Conservation (phyloP, 2,888 invertebrate species). For the Tetropium fuscum region DNA sequence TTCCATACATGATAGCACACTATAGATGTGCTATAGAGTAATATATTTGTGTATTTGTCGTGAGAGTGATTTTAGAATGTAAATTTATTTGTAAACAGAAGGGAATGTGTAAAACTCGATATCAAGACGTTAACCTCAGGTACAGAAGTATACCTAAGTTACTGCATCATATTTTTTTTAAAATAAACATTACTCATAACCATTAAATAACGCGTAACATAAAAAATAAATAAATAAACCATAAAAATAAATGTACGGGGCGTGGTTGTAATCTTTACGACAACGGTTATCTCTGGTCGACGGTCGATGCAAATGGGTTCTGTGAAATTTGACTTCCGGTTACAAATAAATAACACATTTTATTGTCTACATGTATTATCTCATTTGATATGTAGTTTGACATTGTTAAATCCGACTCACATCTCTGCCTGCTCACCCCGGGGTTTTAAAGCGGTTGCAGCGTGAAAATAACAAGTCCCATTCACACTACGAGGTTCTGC, state of each 20-base stretch:
- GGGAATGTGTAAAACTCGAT: not conserved
- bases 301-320: not conserved
- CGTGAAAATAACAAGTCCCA: too few relatives aligned
- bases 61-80: too few relatives aligned
- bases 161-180: constrained; percentile 5
- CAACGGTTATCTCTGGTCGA: not conserved
- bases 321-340: not conserved
- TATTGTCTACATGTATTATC: too few relatives aligned
- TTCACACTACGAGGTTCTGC: too few relatives aligned
- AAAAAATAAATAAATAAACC: constrained; percentile 8
- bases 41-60: too few relatives aligned
- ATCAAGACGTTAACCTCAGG: constrained; percentile 14
- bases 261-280: constrained; percentile 1
- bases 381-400: too few relatives aligned
- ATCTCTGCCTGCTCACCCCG: too few relatives aligned
- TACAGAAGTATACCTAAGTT: constrained; percentile 11
- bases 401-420: too few relatives aligned
- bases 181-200: constrained; percentile 8
- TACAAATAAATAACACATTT: not conserved
- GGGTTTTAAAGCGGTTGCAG: too few relatives aligned
- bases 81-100: too few relatives aligned
- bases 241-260: constrained; percentile 11
- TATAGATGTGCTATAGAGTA: too few relatives aligned
- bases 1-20: too few relatives aligned
- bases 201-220: constrained; percentile 4